These are phyloP conservation scores for Podocnemis expansa DNA, from an alignment of 2,113 vertebrate genomes.

Conservation along the genomic window DNA sequence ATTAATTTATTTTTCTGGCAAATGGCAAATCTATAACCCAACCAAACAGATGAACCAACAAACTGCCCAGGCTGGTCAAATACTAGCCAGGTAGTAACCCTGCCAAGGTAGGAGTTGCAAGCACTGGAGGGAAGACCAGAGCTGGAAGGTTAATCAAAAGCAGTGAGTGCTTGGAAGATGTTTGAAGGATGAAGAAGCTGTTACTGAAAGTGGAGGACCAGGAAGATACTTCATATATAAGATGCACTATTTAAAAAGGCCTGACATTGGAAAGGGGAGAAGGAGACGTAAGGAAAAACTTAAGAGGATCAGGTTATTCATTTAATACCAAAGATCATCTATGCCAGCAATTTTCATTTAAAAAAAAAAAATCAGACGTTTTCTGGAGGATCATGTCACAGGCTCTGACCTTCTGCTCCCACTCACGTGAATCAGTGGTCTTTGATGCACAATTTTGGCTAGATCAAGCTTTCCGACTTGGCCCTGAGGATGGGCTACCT, in stretches of 20 bases:
- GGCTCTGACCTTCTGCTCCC: neutral
- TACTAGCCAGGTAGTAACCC: no score
- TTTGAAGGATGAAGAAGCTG: neutral
- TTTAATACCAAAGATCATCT: neutral
- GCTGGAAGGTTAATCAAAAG: neutral
- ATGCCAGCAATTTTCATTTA: neutral
- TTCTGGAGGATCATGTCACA: neutral
- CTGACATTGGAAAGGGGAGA: neutral
- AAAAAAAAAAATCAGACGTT: neutral
- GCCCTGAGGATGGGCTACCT: rapidly evolving
- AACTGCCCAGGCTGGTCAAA: no score
- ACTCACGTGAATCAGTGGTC: neutral
- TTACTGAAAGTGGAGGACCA: neutral
- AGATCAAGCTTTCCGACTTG: neutral
- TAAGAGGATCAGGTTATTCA: neutral
- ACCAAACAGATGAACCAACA: no score
- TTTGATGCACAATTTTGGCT: neutral
- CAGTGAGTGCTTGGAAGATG: neutral
- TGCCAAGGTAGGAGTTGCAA: neutral
- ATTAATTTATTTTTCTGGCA: no score
- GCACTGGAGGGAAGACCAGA: neutral
- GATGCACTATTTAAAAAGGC: neutral
- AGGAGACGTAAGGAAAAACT: neutral
- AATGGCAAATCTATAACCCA: no score
- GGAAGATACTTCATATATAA: neutral